A percentile compares a stretch with the other conserved stretches of the same genome.
Conservation (phyloP, 2,888 invertebrate species). For the Candidula unifasciata region DNA sequence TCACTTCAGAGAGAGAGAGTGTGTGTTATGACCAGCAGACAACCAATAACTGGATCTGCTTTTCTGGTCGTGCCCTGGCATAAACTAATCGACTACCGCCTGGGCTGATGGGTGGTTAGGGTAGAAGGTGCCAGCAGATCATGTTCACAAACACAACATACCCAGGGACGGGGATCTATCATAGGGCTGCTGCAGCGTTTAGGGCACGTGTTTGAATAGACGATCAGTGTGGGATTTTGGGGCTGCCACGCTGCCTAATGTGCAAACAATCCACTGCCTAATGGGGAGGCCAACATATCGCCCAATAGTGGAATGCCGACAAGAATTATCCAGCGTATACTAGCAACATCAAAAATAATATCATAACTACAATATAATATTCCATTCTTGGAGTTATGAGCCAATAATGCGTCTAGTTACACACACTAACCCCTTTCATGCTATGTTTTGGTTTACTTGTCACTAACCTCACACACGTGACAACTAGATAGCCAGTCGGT, state of each 20-base stretch:
- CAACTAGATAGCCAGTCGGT: too few species aligned
- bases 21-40: too few species aligned
- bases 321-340: too few species aligned
- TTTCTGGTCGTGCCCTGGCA: constrained; percentile 9
- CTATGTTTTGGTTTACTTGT: too few species aligned
- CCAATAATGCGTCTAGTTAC: too few species aligned
- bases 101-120: constrained; percentile 3
- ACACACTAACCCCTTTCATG: too few species aligned
- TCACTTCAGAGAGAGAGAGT: too few species aligned
- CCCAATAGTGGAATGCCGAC: too few species aligned
- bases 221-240: background rate
- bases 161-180: background rate
- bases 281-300: background rate
- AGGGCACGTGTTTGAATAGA: background rate
- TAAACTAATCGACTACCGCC: constrained; percentile 9
- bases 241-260: background rate
- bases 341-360: too few species aligned
- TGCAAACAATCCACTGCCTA: constrained; percentile 13
- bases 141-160: background rate
- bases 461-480: too few species aligned
- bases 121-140: constrained; percentile 2
- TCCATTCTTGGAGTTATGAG: too few species aligned
- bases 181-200: background rate
- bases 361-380: too few species aligned
- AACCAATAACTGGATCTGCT: background rate